A percentile compares a stretch with the other conserved stretches of the same genome.
These are phyloP conservation scores for Dione vanillae DNA, from an alignment of 2,888 invertebrate genomes.

Conservation along the genomic window DNA sequence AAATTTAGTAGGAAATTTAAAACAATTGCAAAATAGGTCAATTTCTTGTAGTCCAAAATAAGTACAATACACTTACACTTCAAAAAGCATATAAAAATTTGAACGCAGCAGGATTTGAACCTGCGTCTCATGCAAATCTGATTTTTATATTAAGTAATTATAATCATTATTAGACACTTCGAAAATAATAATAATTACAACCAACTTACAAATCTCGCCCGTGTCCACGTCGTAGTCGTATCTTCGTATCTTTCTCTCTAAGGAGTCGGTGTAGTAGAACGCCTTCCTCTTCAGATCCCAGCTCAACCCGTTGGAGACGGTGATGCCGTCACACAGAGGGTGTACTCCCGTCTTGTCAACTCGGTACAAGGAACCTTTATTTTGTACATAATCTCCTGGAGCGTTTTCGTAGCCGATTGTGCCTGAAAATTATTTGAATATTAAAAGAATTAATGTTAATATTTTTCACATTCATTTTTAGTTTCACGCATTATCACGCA, in stretches of 20 bases:
- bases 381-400: conserved; percentile 65
- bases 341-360: conserved; percentile 60
- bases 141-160: too few species aligned
- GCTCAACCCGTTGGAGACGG: conserved; percentile 91
- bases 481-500: too few species aligned
- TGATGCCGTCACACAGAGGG: conserved; percentile 64
- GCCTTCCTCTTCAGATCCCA: conserved; percentile 88
- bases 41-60: too few species aligned
- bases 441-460: too few species aligned
- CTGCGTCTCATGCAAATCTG: too few species aligned
- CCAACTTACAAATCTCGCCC: conserved; percentile 85
- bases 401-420: conserved; percentile 82
- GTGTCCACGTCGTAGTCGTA: conserved; percentile 89
- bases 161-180: neutral
- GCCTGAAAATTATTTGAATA: conserved; percentile 64
- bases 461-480: too few species aligned
- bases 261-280: conserved; percentile 90
- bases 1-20: too few species aligned
- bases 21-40: too few species aligned
- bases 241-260: conserved; percentile 85
- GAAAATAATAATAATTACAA: neutral
- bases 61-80: too few species aligned
- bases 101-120: too few species aligned
- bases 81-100: too few species aligned
- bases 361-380: conserved; percentile 77